Conservation (phyloP, 2,113 vertebrate genomes). For the Cochlearius cochlearius region DNA sequence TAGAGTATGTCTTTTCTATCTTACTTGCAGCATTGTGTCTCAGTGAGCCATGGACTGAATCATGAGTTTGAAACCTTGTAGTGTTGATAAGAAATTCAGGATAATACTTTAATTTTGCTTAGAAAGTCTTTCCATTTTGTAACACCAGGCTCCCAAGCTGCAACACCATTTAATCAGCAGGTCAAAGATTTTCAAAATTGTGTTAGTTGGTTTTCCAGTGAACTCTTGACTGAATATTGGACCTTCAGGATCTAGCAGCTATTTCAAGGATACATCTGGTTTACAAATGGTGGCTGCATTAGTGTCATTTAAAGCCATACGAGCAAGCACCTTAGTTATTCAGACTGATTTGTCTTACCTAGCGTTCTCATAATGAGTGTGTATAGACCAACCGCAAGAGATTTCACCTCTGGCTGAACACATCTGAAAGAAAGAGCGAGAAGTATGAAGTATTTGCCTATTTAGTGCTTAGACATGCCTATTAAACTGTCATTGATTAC, state of each 20-base stretch:
- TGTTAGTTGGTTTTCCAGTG: not conserved
- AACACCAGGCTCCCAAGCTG: not conserved
- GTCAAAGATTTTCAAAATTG: not conserved
- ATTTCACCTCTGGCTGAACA: conserved; percentile 86
- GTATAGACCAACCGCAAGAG: conserved; percentile 85
- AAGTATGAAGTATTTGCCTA: not conserved
- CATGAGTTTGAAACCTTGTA: not conserved
- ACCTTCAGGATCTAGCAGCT: not conserved
- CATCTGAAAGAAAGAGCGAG: conserved; percentile 72
- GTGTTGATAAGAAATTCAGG: not conserved
- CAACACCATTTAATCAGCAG: not conserved
- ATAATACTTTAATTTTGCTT: not conserved
- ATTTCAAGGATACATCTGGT: not conserved
- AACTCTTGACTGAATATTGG: not conserved
- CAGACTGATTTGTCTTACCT: conserved; percentile 73
- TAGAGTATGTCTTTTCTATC: not conserved
- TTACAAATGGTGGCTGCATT: not conserved
- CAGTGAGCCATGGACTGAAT: not conserved
- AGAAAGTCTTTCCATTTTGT: not conserved
- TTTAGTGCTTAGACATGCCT: not conserved
- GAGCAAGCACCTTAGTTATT: not conserved
- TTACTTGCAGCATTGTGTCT: not conserved
- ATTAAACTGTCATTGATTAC: not conserved
- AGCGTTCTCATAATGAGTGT: conserved; percentile 75
- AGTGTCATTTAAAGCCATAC: not conserved